Base-by-base conservation (phyloP, 2,113 vertebrate genomes). In the Hipposideros armiger region DNA sequence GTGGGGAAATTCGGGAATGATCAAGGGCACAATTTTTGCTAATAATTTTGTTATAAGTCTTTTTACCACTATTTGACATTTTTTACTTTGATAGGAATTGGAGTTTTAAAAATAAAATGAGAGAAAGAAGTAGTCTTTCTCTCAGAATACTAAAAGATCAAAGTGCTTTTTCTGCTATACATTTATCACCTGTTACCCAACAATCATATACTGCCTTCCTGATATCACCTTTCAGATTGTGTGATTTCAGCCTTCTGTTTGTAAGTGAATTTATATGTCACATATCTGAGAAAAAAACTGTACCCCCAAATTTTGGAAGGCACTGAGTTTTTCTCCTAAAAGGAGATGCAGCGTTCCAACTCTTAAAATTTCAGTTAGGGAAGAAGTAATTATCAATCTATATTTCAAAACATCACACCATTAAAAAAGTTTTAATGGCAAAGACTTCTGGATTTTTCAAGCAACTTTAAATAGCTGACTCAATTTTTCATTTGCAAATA, bases 401-500 rank as follows among this genome's bases (percentile, higher is more conserved):
- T 17, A 70, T 3, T 22, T 74, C 11, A 83, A 93, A 86, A 95
- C 52, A 32, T 52, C 73, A 54, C 22, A 89, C 8, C 8, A 81
- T n/a, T 88, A 45, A 45, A 42, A 42, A 94, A 80, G 22, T 81
- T 87, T 84, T 56, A 88, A 91, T 3, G 2, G 45, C 22, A 45
- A 93, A 87, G 64, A 77, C 15, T 42, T 50, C 19, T 84, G 11
- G 4, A 13, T 83, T 94, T 81, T 40, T 42, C 42, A 89, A 86
- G 30, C 24, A 86, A 62, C 80, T 84, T 60, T 82, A 84, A 95
- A 91, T 80, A 91, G 30, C 45, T 42, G 20, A 32, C 13, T 70
- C 13, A 69, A 58, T 80, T 84, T 93, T 96, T 72, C 17, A 94
- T 66, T 76, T 72, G 20, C 32, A 85, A 94, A 69, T 80, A 93